Percentiles rank a stretch among this genome's conserved stretches.
Evolutionary conservation across 2,113 vertebrate genomes (phyloP).

Genomic region (Burhinus bistriatus): DNA sequence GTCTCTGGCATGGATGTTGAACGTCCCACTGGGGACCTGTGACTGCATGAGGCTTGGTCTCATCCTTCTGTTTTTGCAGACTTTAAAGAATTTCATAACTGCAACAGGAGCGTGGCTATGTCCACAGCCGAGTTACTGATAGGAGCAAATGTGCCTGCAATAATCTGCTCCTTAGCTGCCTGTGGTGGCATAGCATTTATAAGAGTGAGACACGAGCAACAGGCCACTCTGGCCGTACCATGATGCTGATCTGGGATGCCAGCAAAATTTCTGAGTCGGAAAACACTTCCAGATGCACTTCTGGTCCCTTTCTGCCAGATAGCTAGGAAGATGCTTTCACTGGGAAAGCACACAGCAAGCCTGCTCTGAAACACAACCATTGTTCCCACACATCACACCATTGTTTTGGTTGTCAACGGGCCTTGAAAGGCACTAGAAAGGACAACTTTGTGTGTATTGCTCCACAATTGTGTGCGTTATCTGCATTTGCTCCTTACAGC

Average conservation of each 20-base stretch:
- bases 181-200: background rate
- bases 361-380: background rate
- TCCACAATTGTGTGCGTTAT: background rate
- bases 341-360: background rate
- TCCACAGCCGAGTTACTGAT: no score
- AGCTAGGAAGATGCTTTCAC: background rate
- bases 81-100: background rate
- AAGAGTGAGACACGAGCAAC: background rate
- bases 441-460: background rate
- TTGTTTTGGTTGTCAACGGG: background rate
- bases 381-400: background rate
- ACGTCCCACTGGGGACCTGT: background rate
- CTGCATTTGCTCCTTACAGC: background rate
- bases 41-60: background rate
- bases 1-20: background rate
- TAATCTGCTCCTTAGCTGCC: background rate
- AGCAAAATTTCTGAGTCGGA: no score
- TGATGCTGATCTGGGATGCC: background rate
- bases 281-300: background rate
- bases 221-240: fast-evolving
- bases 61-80: background rate
- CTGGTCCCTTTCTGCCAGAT: background rate
- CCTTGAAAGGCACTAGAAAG: background rate
- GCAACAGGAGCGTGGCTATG: background rate
- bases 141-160: background rate